phyloP scores from a whole-genome alignment of 64 coral and sea anemone species.

The Platygyra sinensis region DNA sequence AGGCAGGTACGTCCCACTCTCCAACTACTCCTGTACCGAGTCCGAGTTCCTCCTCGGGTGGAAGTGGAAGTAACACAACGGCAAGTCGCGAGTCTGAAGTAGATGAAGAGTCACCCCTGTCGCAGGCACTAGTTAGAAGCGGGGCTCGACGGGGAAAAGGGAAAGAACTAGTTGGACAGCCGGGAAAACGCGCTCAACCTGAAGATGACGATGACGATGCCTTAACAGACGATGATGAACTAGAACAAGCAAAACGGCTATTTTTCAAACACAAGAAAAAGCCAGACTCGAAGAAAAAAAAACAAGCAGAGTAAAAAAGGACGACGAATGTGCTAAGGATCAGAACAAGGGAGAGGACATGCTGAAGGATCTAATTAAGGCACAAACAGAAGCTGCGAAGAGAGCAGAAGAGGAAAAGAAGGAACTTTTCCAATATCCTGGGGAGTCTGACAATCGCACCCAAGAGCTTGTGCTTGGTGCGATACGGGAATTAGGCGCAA shows the following conservation, averaged over 20 bases:
- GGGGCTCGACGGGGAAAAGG: neutral
- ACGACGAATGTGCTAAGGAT: neutral
- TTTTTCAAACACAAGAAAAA: neutral
- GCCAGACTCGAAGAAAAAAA: too few relatives aligned
- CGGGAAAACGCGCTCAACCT: neutral
- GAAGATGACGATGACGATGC: neutral
- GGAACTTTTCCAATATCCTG: neutral
- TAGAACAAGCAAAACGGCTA: neutral
- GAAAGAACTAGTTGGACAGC: neutral
- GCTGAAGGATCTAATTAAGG: neutral
- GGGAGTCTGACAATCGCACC: neutral
- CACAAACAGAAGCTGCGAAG: neutral
- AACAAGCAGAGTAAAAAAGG: neutral
- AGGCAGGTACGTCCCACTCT: too few relatives aligned
- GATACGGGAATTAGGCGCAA: neutral
- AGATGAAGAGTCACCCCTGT: too few relatives aligned
- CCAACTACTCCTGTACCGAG: too few relatives aligned
- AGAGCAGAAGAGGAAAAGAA: neutral
- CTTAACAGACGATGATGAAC: neutral
- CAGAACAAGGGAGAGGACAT: neutral
- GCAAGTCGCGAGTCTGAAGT: too few relatives aligned
- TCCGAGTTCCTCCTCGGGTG: too few relatives aligned
- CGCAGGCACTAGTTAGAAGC: too few relatives aligned
- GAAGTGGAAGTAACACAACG: too few relatives aligned
- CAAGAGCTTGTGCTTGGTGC: neutral